phyloP scores from a whole-genome alignment of 2,113 vertebrate genomes.

The Panthera leo region DNA sequence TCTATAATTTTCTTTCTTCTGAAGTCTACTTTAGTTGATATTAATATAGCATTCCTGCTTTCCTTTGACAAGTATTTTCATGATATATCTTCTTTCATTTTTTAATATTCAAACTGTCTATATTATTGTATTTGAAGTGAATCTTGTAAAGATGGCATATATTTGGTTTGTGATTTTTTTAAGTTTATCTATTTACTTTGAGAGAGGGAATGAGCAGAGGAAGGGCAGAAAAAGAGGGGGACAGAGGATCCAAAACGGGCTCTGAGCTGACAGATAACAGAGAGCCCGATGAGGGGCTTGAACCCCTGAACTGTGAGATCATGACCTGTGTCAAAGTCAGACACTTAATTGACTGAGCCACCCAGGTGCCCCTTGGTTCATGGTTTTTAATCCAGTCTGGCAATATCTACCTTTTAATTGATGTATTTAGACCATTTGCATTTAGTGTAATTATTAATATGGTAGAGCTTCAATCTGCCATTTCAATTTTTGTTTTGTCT shows the following conservation, averaged over 20 bases:
- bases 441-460: background rate
- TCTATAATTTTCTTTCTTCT: slow-evolving; percentile 22
- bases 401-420: background rate
- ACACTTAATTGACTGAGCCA: no score
- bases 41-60: background rate
- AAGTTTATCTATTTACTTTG: no score
- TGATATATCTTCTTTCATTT: background rate
- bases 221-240: no score
- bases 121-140: background rate
- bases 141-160: background rate
- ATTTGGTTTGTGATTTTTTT: background rate
- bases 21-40: background rate
- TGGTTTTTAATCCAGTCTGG: background rate
- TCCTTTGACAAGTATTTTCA: background rate
- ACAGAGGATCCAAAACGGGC: no score
- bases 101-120: background rate
- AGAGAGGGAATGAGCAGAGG: no score
- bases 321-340: no score
- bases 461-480: background rate
- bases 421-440: background rate
- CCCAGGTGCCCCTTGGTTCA: background rate
- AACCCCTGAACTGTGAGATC: no score
- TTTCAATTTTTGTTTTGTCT: background rate
- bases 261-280: no score
- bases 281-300: no score